Conservation (phyloP, 2,888 invertebrate species). For the Diplolepis rosae region DNA sequence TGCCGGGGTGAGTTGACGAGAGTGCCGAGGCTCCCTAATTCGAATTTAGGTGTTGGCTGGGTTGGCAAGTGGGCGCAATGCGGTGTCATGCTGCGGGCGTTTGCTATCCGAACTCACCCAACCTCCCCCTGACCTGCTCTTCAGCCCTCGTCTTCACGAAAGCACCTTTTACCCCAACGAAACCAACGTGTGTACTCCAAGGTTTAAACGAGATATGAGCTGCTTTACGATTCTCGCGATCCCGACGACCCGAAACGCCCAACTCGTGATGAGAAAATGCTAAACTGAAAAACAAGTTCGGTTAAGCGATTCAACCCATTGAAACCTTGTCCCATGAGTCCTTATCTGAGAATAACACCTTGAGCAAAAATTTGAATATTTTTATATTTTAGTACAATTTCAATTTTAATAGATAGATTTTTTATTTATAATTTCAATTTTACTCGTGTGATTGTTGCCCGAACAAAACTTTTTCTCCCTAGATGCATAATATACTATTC, state of each 20-base stretch:
- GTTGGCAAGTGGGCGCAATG: slow-evolving; percentile 70
- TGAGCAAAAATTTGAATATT: too few relatives aligned
- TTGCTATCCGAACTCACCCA: slow-evolving; percentile 59
- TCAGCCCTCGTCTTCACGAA: slow-evolving; percentile 34
- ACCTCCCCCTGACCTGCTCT: neutral
- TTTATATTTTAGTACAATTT: too few relatives aligned
- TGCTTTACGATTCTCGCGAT: slow-evolving; percentile 14
- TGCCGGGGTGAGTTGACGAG: slow-evolving; percentile 60
- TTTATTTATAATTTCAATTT: too few relatives aligned
- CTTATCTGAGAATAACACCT: too few relatives aligned
- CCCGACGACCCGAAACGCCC: slow-evolving; percentile 4
- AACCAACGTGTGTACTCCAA: neutral
- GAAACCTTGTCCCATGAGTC: too few relatives aligned
- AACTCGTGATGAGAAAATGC: slow-evolving; percentile 20
- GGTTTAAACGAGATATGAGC: neutral
- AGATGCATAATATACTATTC: too few relatives aligned
- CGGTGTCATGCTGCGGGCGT: slow-evolving; percentile 70
- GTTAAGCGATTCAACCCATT: neutral
- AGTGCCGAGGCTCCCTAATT: slow-evolving; percentile 66
- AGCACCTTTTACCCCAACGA: slow-evolving; percentile 17
- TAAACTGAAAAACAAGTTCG: slow-evolving; percentile 17
- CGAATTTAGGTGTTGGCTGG: slow-evolving; percentile 70
- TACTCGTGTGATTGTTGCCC: too few relatives aligned
- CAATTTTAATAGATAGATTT: too few relatives aligned
- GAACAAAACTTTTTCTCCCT: too few relatives aligned